phyloP scores from a whole-genome alignment of 2,888 invertebrate genomes.

The Crematogaster levior region DNA sequence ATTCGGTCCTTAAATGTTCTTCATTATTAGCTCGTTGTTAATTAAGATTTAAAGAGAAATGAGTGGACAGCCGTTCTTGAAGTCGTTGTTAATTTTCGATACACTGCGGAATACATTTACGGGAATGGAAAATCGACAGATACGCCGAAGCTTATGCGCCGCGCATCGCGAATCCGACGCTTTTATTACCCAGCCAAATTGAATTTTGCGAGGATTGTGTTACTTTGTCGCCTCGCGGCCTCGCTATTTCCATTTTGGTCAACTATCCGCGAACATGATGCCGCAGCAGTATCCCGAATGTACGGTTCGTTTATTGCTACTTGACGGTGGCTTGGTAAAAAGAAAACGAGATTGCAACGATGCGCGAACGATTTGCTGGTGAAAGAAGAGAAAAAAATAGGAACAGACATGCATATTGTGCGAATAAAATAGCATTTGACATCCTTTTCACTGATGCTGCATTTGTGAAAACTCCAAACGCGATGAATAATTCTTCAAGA shows the following conservation, averaged over 20 bases:
- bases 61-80: background rate
- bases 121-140: conserved; percentile 60
- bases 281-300: conserved; percentile 14
- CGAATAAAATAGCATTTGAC: conserved; percentile 5
- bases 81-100: conserved; percentile 44
- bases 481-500: background rate
- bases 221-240: conserved; percentile 55
- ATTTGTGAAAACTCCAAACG: background rate
- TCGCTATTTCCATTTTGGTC: conserved; percentile 66
- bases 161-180: conserved; percentile 63
- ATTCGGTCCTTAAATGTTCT: background rate
- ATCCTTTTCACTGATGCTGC: background rate
- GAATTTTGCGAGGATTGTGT: conserved; percentile 67
- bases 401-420: background rate
- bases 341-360: conserved; percentile 26
- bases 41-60: background rate
- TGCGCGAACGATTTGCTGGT: background rate
- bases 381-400: too few species aligned
- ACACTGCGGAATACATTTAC: too few species aligned
- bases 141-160: conserved; percentile 59
- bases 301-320: conserved; percentile 40
- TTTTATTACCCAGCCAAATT: conserved; percentile 68
- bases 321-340: conserved; percentile 13
- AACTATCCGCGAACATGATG: conserved; percentile 52
- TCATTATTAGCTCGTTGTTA: background rate